phyloP scores from a whole-genome alignment of 2,797 vertebrate genomes.

The Macropus fuliginosus region DNA sequence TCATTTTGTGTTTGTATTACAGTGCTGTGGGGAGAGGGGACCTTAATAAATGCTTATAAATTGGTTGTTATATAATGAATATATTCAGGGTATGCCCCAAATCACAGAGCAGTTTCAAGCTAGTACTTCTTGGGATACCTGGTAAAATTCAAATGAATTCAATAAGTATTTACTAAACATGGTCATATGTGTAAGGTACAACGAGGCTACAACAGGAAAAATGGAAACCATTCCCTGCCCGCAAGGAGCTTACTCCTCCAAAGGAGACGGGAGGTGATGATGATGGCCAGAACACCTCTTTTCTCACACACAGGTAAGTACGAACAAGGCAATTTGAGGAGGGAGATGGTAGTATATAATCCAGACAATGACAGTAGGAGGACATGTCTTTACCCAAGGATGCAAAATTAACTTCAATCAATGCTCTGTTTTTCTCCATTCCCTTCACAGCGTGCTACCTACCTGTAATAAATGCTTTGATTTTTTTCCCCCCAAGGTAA shows the following conservation, averaged over 20 bases:
- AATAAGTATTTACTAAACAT: neutral
- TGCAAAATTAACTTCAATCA: slow-evolving; percentile 55
- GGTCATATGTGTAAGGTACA: neutral
- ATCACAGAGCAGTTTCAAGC: neutral
- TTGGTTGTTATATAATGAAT: neutral
- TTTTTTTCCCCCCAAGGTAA: neutral
- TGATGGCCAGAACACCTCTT: neutral
- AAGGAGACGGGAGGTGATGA: neutral
- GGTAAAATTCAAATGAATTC: neutral
- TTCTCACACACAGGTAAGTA: neutral
- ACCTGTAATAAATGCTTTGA: slow-evolving; percentile 61
- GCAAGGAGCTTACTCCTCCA: neutral
- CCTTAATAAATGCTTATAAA: neutral
- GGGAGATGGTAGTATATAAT: neutral
- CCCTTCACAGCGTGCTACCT: slow-evolving; percentile 34
- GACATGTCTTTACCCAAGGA: neutral
- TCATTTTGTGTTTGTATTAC: neutral
- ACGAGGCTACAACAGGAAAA: neutral
- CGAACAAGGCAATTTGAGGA: neutral
- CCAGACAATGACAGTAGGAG: neutral
- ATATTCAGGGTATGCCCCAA: neutral
- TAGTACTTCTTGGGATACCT: neutral
- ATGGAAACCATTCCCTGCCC: neutral
- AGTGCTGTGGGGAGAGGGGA: neutral
- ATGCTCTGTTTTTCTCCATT: slow-evolving; percentile 56